Conservation (phyloP, 1,140 invertebrate genomes). For the Bombus confusus region DNA sequence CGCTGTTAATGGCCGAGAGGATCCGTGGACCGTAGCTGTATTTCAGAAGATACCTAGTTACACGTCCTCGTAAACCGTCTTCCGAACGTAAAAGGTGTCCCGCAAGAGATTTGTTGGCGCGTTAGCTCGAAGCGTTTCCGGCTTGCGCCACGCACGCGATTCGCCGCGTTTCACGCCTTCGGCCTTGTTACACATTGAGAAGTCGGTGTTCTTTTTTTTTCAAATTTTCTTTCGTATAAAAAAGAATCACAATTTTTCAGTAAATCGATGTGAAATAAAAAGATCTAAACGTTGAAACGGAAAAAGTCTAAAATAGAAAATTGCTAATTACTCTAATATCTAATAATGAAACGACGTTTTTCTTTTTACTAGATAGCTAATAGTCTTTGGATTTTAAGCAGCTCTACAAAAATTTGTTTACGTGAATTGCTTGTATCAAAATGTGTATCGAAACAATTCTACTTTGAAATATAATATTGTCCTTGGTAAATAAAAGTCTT, state of each 20-base stretch:
- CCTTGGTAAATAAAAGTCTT: background rate
- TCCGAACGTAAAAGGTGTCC: slow-evolving; percentile 59
- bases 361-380: too few species aligned
- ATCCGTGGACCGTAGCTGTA: slow-evolving; percentile 36
- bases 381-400: background rate
- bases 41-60: slow-evolving; percentile 55
- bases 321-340: too few species aligned
- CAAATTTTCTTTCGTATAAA: background rate
- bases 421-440: background rate
- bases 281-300: too few species aligned
- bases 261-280: too few species aligned
- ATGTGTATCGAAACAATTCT: background rate
- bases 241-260: too few species aligned
- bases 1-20: slow-evolving; percentile 27
- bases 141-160: slow-evolving; percentile 38
- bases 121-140: slow-evolving; percentile 60
- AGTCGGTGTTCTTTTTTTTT: background rate
- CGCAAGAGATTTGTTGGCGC: slow-evolving; percentile 58
- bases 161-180: slow-evolving; percentile 40
- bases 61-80: slow-evolving; percentile 39
- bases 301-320: too few species aligned
- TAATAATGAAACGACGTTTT: too few species aligned
- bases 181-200: slow-evolving; percentile 43
- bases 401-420: background rate
- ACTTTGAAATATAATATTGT: background rate